phyloP scores from a whole-genome alignment of 2,888 invertebrate species.

The Muschampia plurimacula region DNA sequence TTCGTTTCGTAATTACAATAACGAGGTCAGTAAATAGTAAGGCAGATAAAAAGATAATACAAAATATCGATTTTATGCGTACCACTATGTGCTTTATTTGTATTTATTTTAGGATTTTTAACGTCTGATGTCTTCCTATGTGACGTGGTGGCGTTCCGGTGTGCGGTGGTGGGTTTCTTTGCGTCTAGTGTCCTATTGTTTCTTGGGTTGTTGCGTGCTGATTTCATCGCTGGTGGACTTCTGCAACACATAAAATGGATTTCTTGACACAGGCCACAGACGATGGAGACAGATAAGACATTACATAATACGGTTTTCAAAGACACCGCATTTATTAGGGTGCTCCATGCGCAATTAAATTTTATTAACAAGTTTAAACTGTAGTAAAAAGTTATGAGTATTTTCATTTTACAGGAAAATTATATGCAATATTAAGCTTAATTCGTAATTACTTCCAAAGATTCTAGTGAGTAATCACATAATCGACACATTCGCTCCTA shows the following conservation, averaged over 20 bases:
- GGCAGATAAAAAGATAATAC: too few species aligned
- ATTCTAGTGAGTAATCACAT: too few species aligned
- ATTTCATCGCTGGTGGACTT: constrained; percentile 72
- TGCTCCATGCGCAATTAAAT: too few species aligned
- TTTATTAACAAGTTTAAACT: too few species aligned
- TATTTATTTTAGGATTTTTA: constrained; percentile 67
- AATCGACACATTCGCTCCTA: too few species aligned
- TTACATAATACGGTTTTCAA: not conserved
- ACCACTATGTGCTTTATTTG: constrained; percentile 74
- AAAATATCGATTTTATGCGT: constrained; percentile 41
- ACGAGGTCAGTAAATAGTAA: too few species aligned
- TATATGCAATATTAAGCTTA: too few species aligned
- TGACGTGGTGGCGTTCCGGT: constrained; percentile 70
- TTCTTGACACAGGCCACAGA: not conserved
- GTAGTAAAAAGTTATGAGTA: too few species aligned
- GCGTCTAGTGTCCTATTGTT: constrained; percentile 60
- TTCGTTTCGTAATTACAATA: too few species aligned
- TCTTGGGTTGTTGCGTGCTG: constrained; percentile 71
- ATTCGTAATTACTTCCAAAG: too few species aligned
- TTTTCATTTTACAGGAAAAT: not conserved
- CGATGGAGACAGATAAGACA: not conserved
- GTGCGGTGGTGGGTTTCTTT: constrained; percentile 62
- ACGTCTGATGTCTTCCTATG: constrained; percentile 73
- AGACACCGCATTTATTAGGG: too few species aligned
- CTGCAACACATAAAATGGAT: constrained; percentile 50